phyloP scores from a whole-genome alignment of 2,113 vertebrate genomes.

The Coptodon bakossiorum region DNA sequence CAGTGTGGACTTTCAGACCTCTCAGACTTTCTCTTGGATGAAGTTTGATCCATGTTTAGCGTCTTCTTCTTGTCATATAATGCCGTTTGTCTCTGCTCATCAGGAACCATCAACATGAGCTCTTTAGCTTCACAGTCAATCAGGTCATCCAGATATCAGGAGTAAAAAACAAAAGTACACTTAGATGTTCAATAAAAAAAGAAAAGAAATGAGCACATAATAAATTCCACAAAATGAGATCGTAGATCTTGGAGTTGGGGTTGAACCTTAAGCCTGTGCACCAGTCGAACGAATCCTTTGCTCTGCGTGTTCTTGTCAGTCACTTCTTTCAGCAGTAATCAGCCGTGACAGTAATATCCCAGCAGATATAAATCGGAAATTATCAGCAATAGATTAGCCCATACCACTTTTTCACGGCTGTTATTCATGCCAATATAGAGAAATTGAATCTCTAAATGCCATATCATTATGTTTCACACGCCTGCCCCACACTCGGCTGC shows the following conservation, averaged over 20 bases:
- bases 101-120: neutral
- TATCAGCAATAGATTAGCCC: slow-evolving; percentile 38
- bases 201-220: neutral
- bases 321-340: slow-evolving; percentile 23
- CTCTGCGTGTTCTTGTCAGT: slow-evolving; percentile 24
- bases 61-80: neutral
- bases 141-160: neutral
- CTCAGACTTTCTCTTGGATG: neutral
- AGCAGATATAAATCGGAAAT: slow-evolving; percentile 52
- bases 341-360: slow-evolving; percentile 35
- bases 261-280: neutral
- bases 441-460: slow-evolving; percentile 50
- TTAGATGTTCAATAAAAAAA: neutral
- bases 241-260: neutral
- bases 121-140: neutral
- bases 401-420: slow-evolving; percentile 20
- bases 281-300: neutral
- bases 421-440: slow-evolving; percentile 35
- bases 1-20: neutral
- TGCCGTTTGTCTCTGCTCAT: neutral
- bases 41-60: neutral
- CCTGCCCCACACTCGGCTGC: neutral
- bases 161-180: neutral
- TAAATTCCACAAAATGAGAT: neutral
- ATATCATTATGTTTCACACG: slow-evolving; percentile 45